phyloP scores from a whole-genome alignment of 2,888 invertebrate species.

The Abrostola triplasia region DNA sequence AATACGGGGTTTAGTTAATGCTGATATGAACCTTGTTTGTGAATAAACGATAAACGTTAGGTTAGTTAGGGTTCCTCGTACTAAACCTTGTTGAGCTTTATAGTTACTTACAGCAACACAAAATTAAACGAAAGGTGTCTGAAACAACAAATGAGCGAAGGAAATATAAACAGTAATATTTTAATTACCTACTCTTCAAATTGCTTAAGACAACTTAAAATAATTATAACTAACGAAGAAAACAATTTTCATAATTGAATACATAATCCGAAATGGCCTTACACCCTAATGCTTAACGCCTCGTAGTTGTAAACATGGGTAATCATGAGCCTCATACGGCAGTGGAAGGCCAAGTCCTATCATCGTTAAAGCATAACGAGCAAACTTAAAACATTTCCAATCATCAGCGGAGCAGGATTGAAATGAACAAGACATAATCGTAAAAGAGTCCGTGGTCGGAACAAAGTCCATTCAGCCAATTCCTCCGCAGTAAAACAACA shows the following conservation, averaged over 20 bases:
- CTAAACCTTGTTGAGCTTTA: no score
- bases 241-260: background rate
- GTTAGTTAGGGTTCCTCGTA: no score
- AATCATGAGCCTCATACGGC: conserved; percentile 36
- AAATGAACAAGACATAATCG: conserved; percentile 82
- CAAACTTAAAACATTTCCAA: conserved; percentile 72
- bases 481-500: conserved; percentile 83
- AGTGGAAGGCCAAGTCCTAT: conserved; percentile 21
- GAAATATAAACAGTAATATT: no score
- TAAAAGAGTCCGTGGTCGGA: conserved; percentile 72
- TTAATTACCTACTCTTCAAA: no score
- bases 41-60: no score
- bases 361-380: conserved; percentile 56
- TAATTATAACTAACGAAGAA: background rate
- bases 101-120: no score
- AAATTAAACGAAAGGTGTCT: no score
- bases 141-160: no score
- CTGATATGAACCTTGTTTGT: no score
- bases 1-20: no score
- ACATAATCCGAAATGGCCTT: conserved; percentile 4
- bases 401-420: conserved; percentile 72
- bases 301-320: conserved; percentile 39
- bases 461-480: conserved; percentile 84
- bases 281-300: conserved; percentile 5
- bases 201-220: background rate